These are phyloP conservation scores for Rhagophthalmus giganteus DNA, from an alignment of 2,888 invertebrate species.

Conservation along the genomic window DNA sequence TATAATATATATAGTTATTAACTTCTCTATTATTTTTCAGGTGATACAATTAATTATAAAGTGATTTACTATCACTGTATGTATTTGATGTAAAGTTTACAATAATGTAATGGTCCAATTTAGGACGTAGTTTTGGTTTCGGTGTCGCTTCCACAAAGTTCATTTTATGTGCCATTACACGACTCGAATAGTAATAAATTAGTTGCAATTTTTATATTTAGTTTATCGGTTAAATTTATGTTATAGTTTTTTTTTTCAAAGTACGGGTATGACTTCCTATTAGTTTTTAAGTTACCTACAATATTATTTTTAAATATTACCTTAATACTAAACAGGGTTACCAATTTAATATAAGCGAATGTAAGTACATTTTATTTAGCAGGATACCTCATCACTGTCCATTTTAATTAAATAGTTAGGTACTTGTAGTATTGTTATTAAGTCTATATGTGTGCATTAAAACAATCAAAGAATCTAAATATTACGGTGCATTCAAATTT, in stretches of 20 bases:
- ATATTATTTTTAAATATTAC: slow-evolving; percentile 30
- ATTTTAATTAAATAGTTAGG: slow-evolving; percentile 11
- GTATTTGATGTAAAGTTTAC: no score
- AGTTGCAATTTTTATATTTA: slow-evolving; percentile 39
- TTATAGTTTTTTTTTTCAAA: slow-evolving; percentile 29
- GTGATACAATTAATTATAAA: slow-evolving; percentile 12
- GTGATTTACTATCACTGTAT: neutral
- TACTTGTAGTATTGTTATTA: slow-evolving; percentile 10
- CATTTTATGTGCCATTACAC: slow-evolving; percentile 15
- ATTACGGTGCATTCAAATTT: slow-evolving; percentile 2
- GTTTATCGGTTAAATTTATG: slow-evolving; percentile 24
- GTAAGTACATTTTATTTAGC: slow-evolving; percentile 13
- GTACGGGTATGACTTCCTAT: slow-evolving; percentile 41
- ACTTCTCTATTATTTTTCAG: slow-evolving; percentile 8
- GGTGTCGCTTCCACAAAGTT: neutral
- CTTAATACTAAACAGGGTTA: slow-evolving; percentile 49
- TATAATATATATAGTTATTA: slow-evolving; percentile 1
- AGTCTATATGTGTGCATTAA: slow-evolving; percentile 16
- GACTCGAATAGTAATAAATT: slow-evolving; percentile 6
- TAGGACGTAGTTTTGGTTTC: slow-evolving; percentile 1
- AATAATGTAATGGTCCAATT: slow-evolving; percentile 5
- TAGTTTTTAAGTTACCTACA: slow-evolving; percentile 37
- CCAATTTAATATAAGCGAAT: slow-evolving; percentile 41
- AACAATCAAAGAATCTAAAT: slow-evolving; percentile 15
- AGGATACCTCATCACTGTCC: slow-evolving; percentile 10